These are phyloP conservation scores for Nasua narica DNA, from an alignment of 2,797 vertebrate species.

Conservation along the genomic window DNA sequence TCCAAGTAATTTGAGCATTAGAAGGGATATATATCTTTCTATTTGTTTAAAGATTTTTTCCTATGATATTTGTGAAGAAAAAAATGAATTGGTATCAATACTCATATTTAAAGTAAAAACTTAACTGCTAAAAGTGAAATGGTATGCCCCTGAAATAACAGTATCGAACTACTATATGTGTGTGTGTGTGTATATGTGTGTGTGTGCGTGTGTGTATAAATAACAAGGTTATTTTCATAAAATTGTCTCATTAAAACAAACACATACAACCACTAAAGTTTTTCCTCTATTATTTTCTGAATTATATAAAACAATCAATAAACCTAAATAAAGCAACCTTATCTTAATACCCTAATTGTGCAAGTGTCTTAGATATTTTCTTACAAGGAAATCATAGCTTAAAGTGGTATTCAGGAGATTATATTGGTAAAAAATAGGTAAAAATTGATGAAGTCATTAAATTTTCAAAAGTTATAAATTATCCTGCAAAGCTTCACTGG, in stretches of 20 bases:
- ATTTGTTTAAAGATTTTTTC: not conserved
- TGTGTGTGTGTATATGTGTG: not conserved
- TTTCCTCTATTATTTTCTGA: not conserved
- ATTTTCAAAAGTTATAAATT: conserved; percentile 88
- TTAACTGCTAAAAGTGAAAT: not conserved
- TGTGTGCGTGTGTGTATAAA: too few species aligned
- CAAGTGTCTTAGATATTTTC: conserved; percentile 62
- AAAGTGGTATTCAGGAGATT: conserved; percentile 78
- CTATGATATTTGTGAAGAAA: not conserved
- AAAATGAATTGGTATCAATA: not conserved
- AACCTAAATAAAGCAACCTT: conserved; percentile 51
- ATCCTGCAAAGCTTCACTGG: conserved; percentile 84
- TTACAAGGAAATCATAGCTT: conserved; percentile 56
- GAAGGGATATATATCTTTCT: not conserved
- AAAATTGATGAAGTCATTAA: conserved; percentile 87
- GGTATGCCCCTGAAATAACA: not conserved
- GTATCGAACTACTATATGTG: not conserved
- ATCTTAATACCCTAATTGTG: conserved; percentile 55
- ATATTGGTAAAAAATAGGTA: conserved; percentile 78
- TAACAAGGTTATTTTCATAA: not conserved
- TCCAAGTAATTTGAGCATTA: not conserved
- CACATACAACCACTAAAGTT: not conserved
- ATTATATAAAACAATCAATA: not conserved
- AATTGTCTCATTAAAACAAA: not conserved
- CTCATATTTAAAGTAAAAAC: not conserved